Percentiles rank a stretch among this genome's conserved stretches.
phyloP scores from a whole-genome alignment of 2,113 vertebrate species.

The Pungitius pungitius region DNA sequence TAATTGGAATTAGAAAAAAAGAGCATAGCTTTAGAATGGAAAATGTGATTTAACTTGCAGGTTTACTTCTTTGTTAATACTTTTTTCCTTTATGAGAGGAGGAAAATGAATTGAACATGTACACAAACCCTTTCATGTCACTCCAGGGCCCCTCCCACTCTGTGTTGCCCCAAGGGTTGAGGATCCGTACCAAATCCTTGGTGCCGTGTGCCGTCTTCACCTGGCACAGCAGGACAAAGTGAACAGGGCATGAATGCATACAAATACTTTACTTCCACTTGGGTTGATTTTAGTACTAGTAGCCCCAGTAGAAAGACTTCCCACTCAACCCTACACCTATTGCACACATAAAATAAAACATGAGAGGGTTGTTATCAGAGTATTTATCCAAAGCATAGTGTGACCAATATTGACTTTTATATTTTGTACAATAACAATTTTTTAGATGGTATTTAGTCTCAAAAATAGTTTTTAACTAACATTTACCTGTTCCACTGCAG shows the following conservation, averaged over 20 bases:
- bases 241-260: not conserved
- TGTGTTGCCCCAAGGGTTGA: conserved; percentile 82
- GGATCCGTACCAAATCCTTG: conserved; percentile 74
- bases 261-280: not conserved
- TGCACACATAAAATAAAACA: not conserved
- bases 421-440: not conserved
- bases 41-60: not conserved
- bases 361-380: not conserved
- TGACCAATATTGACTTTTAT: not conserved
- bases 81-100: not conserved
- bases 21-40: not conserved
- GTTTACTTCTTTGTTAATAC: not conserved
- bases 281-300: not conserved
- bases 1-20: not conserved
- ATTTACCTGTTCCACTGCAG: conserved; percentile 74
- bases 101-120: not conserved
- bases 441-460: not conserved
- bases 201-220: conserved; percentile 51
- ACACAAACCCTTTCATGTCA: conserved; percentile 63
- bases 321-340: too few relatives aligned
- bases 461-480: not conserved
- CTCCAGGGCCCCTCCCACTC: conserved; percentile 84
- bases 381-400: not conserved
- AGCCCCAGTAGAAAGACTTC: not conserved
- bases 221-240: conserved; percentile 46